These are phyloP conservation scores for Spicauda simplicius DNA, from an alignment of 2,888 invertebrate genomes.

Conservation along the genomic window DNA sequence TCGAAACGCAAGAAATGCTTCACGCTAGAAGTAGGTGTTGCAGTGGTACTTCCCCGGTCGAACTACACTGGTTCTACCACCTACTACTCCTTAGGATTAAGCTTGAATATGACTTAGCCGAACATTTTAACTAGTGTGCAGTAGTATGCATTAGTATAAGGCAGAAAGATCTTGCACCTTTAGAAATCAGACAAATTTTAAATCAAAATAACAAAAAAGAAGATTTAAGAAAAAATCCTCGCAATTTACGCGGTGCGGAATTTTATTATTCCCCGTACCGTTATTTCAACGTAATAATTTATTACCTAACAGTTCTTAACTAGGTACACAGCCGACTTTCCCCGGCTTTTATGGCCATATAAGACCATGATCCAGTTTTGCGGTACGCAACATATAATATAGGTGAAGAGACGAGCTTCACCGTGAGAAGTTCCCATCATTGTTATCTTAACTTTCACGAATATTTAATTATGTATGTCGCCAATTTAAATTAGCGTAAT, in stretches of 20 bases:
- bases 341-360: conserved; percentile 40
- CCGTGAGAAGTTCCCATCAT: conserved; percentile 72
- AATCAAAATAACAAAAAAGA: too few species aligned
- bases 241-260: background rate
- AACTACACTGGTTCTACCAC: too few species aligned
- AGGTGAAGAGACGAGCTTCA: conserved; percentile 64
- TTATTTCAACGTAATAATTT: conserved; percentile 1
- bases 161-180: too few species aligned
- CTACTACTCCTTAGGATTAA: too few species aligned
- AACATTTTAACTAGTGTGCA: too few species aligned
- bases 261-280: background rate
- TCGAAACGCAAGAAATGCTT: too few species aligned
- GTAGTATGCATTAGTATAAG: too few species aligned
- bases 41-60: too few species aligned
- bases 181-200: too few species aligned
- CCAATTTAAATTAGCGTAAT: conserved; percentile 75
- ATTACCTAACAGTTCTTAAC: conserved; percentile 28
- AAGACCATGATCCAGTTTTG: conserved; percentile 67
- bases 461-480: conserved; percentile 75
- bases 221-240: too few species aligned
- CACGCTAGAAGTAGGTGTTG: too few species aligned
- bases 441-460: conserved; percentile 75
- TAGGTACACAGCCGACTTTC: conserved; percentile 35
- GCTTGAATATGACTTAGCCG: too few species aligned
- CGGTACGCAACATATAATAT: conserved; percentile 45